Evolutionary conservation across 2,113 vertebrate genomes (phyloP).

Genomic region (Heterotis niloticus): DNA sequence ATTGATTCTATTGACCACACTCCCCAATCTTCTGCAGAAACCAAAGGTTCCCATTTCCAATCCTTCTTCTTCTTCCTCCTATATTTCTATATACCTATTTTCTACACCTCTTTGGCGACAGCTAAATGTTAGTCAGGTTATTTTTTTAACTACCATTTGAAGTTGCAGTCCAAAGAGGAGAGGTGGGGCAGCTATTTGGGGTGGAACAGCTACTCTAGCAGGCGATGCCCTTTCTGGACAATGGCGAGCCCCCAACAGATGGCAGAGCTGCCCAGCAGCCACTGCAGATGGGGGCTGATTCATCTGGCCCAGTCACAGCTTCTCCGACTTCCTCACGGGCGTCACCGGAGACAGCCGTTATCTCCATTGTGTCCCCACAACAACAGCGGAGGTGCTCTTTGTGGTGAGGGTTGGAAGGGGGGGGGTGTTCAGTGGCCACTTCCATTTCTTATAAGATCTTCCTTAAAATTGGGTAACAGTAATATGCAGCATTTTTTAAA

Average conservation of each 20-base stretch:
- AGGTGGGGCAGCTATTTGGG: neutral
- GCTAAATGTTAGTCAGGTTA: neutral
- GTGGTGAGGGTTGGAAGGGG: neutral
- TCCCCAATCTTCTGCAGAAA: slow-evolving; percentile 47
- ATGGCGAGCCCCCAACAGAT: slow-evolving; percentile 26
- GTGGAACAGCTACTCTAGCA: neutral
- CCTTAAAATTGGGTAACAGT: too few species aligned
- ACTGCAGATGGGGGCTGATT: neutral
- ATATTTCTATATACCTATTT: neutral
- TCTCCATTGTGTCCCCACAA: slow-evolving; percentile 11
- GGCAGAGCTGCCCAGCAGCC: slow-evolving; percentile 23
- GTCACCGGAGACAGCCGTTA: neutral
- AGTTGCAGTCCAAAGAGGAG: neutral
- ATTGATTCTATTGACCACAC: slow-evolving; percentile 67
- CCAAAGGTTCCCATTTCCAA: slow-evolving; percentile 19
- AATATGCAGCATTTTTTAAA: too few species aligned
- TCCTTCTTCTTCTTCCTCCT: slow-evolving; percentile 15
- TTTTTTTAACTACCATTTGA: neutral
- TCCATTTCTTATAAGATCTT: neutral
- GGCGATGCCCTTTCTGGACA: slow-evolving; percentile 5
- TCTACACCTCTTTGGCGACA: neutral
- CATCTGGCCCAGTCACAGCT: neutral
- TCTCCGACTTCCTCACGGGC: neutral
- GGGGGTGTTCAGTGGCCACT: neutral
- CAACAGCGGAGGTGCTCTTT: slow-evolving; percentile 10